These are phyloP conservation scores for Haemorhous mexicanus DNA, from an alignment of 2,113 vertebrate species.

Conservation along the genomic window DNA sequence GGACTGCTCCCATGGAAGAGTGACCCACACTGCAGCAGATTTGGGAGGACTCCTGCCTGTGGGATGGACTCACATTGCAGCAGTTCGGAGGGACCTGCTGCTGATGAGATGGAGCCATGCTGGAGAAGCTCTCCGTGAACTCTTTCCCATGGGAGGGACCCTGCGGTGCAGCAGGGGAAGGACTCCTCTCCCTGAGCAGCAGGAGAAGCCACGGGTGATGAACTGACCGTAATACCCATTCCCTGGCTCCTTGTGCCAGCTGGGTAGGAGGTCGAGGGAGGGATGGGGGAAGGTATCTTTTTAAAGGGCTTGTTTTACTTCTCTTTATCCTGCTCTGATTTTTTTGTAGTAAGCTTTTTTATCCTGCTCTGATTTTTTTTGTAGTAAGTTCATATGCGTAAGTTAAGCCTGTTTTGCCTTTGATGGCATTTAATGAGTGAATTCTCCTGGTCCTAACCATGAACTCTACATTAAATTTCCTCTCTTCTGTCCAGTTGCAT, in stretches of 20 bases:
- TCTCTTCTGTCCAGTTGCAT: neutral
- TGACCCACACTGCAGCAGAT: fast-evolving
- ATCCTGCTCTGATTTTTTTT: neutral
- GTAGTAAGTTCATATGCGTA: neutral
- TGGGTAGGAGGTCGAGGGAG: neutral
- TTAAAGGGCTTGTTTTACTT: neutral
- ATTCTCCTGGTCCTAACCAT: neutral
- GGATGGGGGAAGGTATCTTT: fast-evolving
- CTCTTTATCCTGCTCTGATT: neutral
- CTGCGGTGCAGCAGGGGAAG: fast-evolving
- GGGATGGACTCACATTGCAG: fast-evolving
- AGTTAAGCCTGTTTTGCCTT: neutral
- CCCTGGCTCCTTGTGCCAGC: fast-evolving
- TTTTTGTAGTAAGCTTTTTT: neutral
- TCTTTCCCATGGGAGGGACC: neutral
- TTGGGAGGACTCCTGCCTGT: neutral
- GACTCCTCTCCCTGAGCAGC: neutral
- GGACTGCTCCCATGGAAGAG: neutral
- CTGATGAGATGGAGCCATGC: fast-evolving
- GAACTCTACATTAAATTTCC: neutral
- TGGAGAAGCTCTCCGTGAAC: neutral
- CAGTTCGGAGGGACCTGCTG: neutral
- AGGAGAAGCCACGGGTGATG: neutral
- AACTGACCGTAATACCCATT: neutral
- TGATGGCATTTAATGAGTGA: neutral